phyloP scores from a whole-genome alignment of 2,113 vertebrate genomes.

The Diadophis punctatus region DNA sequence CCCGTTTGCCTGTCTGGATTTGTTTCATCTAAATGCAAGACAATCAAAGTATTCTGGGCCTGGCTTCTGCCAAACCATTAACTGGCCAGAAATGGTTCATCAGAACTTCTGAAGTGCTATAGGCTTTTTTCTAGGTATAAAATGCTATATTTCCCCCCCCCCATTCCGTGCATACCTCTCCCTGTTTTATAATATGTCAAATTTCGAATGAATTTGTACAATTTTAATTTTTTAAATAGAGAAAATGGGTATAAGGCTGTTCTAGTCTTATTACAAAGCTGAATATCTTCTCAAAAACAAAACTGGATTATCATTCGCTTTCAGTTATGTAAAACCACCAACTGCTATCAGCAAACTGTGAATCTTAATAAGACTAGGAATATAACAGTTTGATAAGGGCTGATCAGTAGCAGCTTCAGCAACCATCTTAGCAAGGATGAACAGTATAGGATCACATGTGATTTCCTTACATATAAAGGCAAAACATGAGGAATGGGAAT shows the following conservation, averaged over 20 bases:
- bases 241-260: neutral
- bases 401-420: neutral
- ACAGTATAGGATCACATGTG: neutral
- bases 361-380: neutral
- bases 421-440: neutral
- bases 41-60: neutral
- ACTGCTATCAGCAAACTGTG: too few species aligned
- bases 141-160: neutral
- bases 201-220: constrained; percentile 3
- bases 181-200: neutral
- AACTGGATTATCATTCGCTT: neutral
- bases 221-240: constrained; percentile 1
- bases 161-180: neutral
- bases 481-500: neutral
- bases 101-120: neutral
- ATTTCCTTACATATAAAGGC: neutral
- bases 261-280: neutral
- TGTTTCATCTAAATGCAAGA: neutral
- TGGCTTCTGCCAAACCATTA: neutral
- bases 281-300: neutral
- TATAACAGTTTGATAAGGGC: neutral
- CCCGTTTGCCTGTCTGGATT: neutral
- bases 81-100: neutral
- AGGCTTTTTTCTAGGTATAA: neutral
- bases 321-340: neutral